Evolutionary conservation across 2,113 vertebrate genomes (phyloP).

Genomic region (Crotalus horridus): DNA sequence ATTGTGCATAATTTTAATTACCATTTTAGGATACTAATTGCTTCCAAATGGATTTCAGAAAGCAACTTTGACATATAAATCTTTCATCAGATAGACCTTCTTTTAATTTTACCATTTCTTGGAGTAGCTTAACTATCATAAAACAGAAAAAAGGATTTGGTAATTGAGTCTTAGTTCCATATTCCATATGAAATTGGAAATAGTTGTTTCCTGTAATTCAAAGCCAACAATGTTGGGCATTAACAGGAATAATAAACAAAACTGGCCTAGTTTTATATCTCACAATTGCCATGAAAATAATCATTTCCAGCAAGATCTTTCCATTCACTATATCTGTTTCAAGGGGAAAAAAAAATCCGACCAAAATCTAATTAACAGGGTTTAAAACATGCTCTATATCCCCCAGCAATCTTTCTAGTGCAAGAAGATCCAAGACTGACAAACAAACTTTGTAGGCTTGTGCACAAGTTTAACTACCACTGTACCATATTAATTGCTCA

Average conservation of each 20-base stretch:
- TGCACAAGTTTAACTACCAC: constrained; percentile 65
- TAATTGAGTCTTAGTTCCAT: background rate
- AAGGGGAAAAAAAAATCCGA: constrained; percentile 37
- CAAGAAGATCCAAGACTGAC: constrained; percentile 60
- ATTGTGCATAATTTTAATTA: background rate
- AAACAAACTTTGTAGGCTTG: constrained; percentile 60
- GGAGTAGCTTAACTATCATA: background rate
- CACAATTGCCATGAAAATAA: constrained; percentile 54
- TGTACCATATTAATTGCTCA: constrained; percentile 62
- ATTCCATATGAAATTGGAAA: background rate
- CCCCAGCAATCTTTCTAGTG: constrained; percentile 64
- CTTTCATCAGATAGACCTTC: background rate
- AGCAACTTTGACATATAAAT: background rate
- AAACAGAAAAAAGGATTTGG: background rate
- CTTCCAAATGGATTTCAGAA: background rate
- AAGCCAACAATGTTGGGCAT: background rate
- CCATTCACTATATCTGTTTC: constrained; percentile 46
- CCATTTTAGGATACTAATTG: background rate
- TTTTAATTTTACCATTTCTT: background rate
- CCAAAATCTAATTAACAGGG: constrained; percentile 61
- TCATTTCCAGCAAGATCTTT: constrained; percentile 44
- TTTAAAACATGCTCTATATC: constrained; percentile 58
- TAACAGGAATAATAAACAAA: constrained; percentile 7
- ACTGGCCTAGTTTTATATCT: constrained; percentile 38
- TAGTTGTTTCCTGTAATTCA: background rate